Conservation (phyloP, 2,113 vertebrate species). For the Syngnathus floridae region DNA sequence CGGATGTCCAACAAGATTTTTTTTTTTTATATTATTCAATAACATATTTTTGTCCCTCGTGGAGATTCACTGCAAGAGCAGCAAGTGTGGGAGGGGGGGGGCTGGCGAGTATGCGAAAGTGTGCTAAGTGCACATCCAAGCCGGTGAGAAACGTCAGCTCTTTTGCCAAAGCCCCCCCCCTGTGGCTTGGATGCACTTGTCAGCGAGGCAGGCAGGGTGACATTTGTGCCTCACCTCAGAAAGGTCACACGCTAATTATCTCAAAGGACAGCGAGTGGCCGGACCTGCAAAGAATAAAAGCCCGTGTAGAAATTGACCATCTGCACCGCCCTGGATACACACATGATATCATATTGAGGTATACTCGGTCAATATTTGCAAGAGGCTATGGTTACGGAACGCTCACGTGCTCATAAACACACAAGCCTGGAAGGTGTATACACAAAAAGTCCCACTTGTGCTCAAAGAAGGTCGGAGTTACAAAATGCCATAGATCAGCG, state of each 20-base stretch:
- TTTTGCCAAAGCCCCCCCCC: constrained; percentile 49
- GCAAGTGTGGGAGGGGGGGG: constrained; percentile 19
- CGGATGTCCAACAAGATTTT: constrained; percentile 35
- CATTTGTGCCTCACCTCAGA: constrained; percentile 67
- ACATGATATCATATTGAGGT: constrained; percentile 31
- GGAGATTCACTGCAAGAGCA: constrained; percentile 10
- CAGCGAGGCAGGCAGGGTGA: constrained; percentile 52
- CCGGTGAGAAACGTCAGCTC: constrained; percentile 38
- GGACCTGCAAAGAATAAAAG: constrained; percentile 62
- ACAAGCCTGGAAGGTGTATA: constrained; percentile 11
- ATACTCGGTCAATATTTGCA: constrained; percentile 60
- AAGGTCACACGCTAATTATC: constrained; percentile 72
- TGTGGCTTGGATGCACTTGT: constrained; percentile 57
- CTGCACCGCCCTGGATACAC: constrained; percentile 42
- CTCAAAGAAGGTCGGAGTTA: constrained; percentile 51
- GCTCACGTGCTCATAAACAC: constrained; percentile 46
- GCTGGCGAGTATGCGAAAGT: constrained; percentile 46
- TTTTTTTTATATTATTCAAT: not conserved
- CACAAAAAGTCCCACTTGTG: constrained; percentile 42
- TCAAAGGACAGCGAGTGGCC: constrained; percentile 64
- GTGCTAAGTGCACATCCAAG: constrained; percentile 57
- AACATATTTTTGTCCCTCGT: not conserved
- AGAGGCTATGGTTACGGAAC: constrained; percentile 59
- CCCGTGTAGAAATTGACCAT: constrained; percentile 59
- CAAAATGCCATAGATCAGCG: constrained; percentile 55